Evolutionary conservation across 2,888 invertebrate genomes (phyloP).

Genomic region (Leptinotarsa rubiginosa): DNA sequence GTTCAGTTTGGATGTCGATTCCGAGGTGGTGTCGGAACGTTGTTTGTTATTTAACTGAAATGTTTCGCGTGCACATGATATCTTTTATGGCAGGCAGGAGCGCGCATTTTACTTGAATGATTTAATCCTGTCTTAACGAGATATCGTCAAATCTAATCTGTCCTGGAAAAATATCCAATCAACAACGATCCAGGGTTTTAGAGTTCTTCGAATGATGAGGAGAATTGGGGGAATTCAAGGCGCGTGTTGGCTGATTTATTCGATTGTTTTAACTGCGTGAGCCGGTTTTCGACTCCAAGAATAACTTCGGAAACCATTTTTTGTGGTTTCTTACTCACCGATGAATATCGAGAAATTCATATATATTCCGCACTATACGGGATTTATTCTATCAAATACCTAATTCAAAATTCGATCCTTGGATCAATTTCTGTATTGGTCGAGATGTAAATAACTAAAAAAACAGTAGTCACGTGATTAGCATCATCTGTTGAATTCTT

Average conservation of each 20-base stretch:
- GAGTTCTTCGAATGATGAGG: background rate
- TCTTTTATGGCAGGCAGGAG: constrained; percentile 26
- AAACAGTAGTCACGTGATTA: too few relatives aligned
- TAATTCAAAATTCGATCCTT: too few relatives aligned
- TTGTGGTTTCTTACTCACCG: background rate
- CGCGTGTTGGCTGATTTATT: background rate
- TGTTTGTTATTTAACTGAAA: constrained; percentile 27
- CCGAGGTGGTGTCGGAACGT: constrained; percentile 6
- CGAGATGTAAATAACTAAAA: too few relatives aligned
- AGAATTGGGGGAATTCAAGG: background rate
- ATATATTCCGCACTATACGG: too few relatives aligned
- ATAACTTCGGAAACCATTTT: background rate
- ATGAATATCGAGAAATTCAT: too few relatives aligned
- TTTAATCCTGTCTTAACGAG: constrained; percentile 36
- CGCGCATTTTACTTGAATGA: constrained; percentile 32
- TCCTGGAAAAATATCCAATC: background rate
- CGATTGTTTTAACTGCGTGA: background rate
- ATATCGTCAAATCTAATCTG: constrained; percentile 32
- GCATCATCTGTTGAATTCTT: too few relatives aligned
- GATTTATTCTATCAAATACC: too few relatives aligned
- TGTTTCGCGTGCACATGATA: constrained; percentile 20
- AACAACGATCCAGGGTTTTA: background rate
- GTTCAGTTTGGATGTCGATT: background rate
- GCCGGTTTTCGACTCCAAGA: background rate
- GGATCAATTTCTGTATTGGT: too few relatives aligned